phyloP scores from a whole-genome alignment of 2,113 vertebrate species.

The Eptesicus fuscus region DNA sequence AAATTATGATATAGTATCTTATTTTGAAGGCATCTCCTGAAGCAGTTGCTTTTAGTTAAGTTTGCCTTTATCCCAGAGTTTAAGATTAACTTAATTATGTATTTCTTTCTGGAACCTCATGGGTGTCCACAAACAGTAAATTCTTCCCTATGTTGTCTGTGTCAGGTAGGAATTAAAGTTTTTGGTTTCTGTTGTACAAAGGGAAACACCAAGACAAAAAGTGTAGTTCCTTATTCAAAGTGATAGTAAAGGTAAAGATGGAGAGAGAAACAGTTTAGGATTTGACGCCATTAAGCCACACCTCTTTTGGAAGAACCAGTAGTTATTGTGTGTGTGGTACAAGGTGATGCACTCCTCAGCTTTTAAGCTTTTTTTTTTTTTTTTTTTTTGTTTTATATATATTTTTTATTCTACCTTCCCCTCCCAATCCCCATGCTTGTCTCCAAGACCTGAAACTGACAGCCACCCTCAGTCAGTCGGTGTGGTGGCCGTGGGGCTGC shows the following conservation, averaged over 20 bases:
- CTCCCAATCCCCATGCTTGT: too few relatives aligned
- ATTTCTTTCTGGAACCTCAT: slow-evolving; percentile 48
- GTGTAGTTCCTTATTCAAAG: neutral
- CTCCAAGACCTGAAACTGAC: too few relatives aligned
- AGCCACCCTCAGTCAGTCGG: too few relatives aligned
- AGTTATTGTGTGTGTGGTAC: neutral
- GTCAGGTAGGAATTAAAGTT: slow-evolving; percentile 57
- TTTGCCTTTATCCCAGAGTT: slow-evolving; percentile 57
- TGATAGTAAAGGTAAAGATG: slow-evolving; percentile 8
- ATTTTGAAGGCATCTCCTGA: slow-evolving; percentile 41
- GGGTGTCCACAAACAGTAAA: slow-evolving; percentile 52
- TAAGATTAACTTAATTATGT: slow-evolving; percentile 51
- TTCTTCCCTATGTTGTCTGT: slow-evolving; percentile 50
- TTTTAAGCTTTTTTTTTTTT: slow-evolving; percentile 22
- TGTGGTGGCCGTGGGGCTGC: too few relatives aligned
- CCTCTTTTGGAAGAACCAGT: slow-evolving; percentile 19
- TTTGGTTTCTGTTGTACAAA: slow-evolving; percentile 48
- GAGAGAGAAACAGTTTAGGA: neutral
- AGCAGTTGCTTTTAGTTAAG: slow-evolving; percentile 42
- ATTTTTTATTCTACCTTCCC: too few relatives aligned
- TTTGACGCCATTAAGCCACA: neutral
- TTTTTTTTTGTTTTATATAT: too few relatives aligned
- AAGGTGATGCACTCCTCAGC: neutral
- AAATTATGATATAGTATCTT: neutral
- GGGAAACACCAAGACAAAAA: neutral